Percentiles rank a stretch among this genome's conserved stretches.
Conservation (phyloP, 2,113 vertebrate species). For the Xenotilapia longispinis region DNA sequence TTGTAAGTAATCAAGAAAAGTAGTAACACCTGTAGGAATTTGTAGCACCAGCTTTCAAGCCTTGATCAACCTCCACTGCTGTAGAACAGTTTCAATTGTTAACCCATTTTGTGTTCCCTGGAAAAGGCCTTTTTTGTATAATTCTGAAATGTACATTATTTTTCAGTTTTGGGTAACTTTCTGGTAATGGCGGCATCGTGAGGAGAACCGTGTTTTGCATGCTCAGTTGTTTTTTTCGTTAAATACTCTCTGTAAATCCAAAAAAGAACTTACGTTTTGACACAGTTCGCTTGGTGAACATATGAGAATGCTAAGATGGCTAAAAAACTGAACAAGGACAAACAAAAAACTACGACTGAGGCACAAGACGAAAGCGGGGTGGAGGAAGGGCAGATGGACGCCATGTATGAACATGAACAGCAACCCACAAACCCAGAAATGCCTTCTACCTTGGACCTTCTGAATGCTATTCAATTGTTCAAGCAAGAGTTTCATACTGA, state of each 20-base stretch:
- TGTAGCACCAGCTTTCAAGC: neutral
- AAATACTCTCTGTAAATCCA: neutral
- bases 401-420: neutral
- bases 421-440: neutral
- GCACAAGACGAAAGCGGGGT: neutral
- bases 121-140: neutral
- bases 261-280: neutral
- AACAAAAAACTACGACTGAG: neutral
- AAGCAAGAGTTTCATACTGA: neutral
- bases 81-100: neutral
- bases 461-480: neutral
- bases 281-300: neutral
- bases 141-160: neutral
- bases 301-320: neutral
- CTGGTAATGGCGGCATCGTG: neutral
- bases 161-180: neutral
- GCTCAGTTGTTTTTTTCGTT: neutral
- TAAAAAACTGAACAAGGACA: neutral
- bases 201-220: neutral
- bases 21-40: neutral
- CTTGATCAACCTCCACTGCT: neutral
- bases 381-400: neutral
- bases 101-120: neutral
- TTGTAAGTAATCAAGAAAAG: neutral
- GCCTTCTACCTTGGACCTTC: neutral